A percentile compares a stretch with the other conserved stretches of the same genome.
These are phyloP conservation scores for Mastigias papua DNA, from an alignment of 30 jellyfish, hydroid and myxozoan genomes.

Conservation along the genomic window DNA sequence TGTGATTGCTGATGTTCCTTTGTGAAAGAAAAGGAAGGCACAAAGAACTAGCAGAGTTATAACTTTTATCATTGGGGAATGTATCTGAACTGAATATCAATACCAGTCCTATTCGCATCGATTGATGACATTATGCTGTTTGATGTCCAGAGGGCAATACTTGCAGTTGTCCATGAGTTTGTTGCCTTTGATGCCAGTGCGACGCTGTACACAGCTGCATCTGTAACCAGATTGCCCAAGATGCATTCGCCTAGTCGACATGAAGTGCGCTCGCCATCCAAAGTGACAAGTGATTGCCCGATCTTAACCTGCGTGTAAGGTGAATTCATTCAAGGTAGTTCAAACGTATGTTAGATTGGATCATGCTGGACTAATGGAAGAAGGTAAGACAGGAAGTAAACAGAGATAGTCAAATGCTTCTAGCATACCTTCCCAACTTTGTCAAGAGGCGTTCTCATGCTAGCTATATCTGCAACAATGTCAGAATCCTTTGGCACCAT, in stretches of 20 bases:
- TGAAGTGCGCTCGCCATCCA: slow-evolving; percentile 74
- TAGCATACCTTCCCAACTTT: slow-evolving; percentile 70
- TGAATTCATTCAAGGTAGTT: not conserved
- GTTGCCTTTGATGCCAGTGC: slow-evolving; percentile 17
- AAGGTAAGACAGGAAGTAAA: no score
- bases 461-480: slow-evolving; percentile 1
- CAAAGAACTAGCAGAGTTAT: no score
- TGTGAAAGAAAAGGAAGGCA: not conserved
- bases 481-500: slow-evolving; percentile 30
- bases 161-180: slow-evolving; percentile 75
- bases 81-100: no score
- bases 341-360: not conserved
- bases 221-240: slow-evolving; percentile 81
- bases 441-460: slow-evolving; percentile 44
- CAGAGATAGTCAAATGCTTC: no score
- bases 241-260: slow-evolving; percentile 84
- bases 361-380: no score
- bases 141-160: slow-evolving; percentile 82
- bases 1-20: not conserved
- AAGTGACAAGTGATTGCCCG: slow-evolving; percentile 58
- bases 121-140: slow-evolving; percentile 84
- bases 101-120: slow-evolving; percentile 63
- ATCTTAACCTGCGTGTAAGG: slow-evolving; percentile 44
- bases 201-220: slow-evolving; percentile 67
- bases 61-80: no score